Evolutionary conservation across 2,113 vertebrate genomes (phyloP).

Genomic region (Oceanites oceanicus): DNA sequence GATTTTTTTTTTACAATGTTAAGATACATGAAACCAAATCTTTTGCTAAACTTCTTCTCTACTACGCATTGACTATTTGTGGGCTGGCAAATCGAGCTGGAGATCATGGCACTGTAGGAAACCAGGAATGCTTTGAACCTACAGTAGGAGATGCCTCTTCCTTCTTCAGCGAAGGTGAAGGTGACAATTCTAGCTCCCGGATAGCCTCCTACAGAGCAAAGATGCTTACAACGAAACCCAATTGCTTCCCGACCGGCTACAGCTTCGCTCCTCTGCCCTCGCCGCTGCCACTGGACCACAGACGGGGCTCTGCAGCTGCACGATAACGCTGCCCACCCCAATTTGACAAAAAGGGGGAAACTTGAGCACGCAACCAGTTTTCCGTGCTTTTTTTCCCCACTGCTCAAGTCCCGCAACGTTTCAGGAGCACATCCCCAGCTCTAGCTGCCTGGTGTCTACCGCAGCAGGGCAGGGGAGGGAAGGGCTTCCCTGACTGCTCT

Average conservation of each 20-base stretch:
- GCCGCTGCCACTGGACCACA: accelerated
- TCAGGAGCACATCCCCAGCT: neutral
- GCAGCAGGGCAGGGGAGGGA: neutral
- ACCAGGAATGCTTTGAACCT: neutral
- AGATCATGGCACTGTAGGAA: neutral
- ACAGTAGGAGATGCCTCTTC: neutral
- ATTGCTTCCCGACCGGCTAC: neutral
- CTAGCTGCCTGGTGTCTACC: neutral
- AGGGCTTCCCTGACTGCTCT: neutral
- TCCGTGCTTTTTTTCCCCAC: neutral
- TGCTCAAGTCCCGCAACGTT: neutral
- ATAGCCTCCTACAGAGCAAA: neutral
- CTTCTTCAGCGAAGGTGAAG: neutral
- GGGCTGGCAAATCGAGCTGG: neutral
- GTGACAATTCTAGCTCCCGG: neutral
- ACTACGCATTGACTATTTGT: neutral
- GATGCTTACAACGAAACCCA: neutral
- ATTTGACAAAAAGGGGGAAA: neutral
- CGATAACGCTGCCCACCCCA: too few relatives aligned
- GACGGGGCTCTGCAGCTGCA: neutral
- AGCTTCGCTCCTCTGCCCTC: neutral
- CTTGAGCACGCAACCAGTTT: neutral
- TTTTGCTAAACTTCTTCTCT: neutral
- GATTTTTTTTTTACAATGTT: neutral
- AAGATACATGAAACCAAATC: neutral